Conservation (phyloP, 2,113 vertebrate genomes). For the Corythornis vintsioides region DNA sequence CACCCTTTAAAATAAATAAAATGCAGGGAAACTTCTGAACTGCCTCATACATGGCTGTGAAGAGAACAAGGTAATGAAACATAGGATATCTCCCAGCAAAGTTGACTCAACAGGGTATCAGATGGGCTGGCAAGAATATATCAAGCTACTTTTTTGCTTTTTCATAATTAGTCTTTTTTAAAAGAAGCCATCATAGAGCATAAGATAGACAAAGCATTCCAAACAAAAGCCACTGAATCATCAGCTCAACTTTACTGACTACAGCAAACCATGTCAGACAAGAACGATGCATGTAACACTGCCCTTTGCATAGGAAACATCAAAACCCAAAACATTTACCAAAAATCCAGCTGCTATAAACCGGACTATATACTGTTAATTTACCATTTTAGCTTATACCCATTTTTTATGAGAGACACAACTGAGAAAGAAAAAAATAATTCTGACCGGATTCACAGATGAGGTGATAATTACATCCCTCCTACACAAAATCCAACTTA, state of each 20-base stretch:
- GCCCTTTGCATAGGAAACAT: neutral
- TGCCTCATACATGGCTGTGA: neutral
- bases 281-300: neutral
- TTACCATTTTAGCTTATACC: constrained; percentile 33
- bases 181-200: neutral
- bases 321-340: constrained; percentile 16
- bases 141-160: neutral
- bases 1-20: constrained; percentile 51
- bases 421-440: constrained; percentile 61
- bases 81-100: constrained; percentile 9
- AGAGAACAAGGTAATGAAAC: constrained; percentile 4
- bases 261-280: neutral
- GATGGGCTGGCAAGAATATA: neutral
- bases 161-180: neutral
- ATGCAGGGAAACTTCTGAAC: constrained; percentile 9
- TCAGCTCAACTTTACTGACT: constrained; percentile 16
- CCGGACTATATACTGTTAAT: constrained; percentile 54
- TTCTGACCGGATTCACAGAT: constrained; percentile 19
- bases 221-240: constrained; percentile 3
- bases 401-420: constrained; percentile 67
- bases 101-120: neutral
- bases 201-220: neutral
- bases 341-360: constrained; percentile 17
- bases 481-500: constrained; percentile 6
- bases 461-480: constrained; percentile 19